Base-by-base conservation (phyloP, 1,140 invertebrate genomes). In the Drosophila subpulchrella region DNA sequence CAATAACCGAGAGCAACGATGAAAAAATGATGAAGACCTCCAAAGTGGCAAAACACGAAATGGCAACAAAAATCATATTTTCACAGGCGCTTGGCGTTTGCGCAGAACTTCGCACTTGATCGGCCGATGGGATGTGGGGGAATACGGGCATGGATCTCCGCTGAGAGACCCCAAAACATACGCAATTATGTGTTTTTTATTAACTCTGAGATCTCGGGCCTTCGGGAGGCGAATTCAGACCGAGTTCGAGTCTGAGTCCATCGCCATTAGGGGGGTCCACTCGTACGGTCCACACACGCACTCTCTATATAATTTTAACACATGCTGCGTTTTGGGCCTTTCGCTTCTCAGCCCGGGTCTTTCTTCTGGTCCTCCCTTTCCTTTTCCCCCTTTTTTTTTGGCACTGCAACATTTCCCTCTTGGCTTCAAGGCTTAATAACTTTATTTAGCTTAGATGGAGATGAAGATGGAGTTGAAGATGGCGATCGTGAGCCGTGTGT, bases 241-340 rank as follows among this genome's bases (percentile, higher is more conserved):
- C 62, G 13, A n/a, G 38, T 61, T 17, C 65, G 36, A 46, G 59
- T 15, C 27, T 58, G 59, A 55, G 44, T 61, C 73, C 61, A 58
- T 56, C 75, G 81, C 80, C 83, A 82, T 82, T 88, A 81, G 83
- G 83, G 83, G 79, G 79, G 84, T 83, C 83, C 48, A 39, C 48
- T 66, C 71, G 56, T 55, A 55, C 61, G 48, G 62, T 85, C 79
- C 67, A 73, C 83, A 89, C 83, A 89, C 83, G 84, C 83, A 89
- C 83, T 83, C 83, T 88, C 84, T 88, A 88, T 88, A 88, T 88
- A 89, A 88, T 88, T 89, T 88, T 88, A 88, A 88, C 83, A 88
- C 83, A 88, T 88, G 83, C 83, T 89, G 83, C 60, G 83, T 89
- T 89, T 88, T 83, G 61, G 83, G 70, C 56, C 55, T 84, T 84